phyloP scores from a whole-genome alignment of 2,888 invertebrate genomes.

The Pandemis corylana region DNA sequence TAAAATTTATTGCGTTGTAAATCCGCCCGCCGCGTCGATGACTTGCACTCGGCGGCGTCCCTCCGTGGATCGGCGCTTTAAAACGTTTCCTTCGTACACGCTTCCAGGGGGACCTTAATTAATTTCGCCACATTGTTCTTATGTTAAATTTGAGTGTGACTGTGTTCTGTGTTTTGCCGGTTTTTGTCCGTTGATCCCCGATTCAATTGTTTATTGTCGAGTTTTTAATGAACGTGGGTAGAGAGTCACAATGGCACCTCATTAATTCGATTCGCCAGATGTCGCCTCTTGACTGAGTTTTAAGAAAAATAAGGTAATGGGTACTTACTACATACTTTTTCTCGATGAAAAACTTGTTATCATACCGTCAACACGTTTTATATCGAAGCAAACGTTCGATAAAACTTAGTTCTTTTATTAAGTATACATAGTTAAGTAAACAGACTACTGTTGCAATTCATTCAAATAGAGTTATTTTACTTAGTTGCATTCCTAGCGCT shows the following conservation, averaged over 20 bases:
- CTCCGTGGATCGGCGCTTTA: constrained; percentile 64
- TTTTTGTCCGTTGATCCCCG: constrained; percentile 56
- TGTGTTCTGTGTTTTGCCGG: constrained; percentile 52
- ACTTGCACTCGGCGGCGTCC: constrained; percentile 70
- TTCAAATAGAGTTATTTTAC: constrained; percentile 8
- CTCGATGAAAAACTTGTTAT: neutral
- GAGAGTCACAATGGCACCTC: constrained; percentile 23
- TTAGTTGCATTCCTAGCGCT: constrained; percentile 19
- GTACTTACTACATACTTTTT: neutral
- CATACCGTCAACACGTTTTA: neutral
- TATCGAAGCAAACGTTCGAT: neutral
- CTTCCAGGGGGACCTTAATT: constrained; percentile 76
- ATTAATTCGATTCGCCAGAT: constrained; percentile 17
- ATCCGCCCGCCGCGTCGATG: constrained; percentile 69
- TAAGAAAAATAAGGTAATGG: constrained; percentile 6
- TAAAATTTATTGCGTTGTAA: constrained; percentile 78
- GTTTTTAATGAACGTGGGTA: constrained; percentile 42
- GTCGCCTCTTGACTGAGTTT: constrained; percentile 13
- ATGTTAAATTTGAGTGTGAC: constrained; percentile 69
- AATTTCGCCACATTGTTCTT: constrained; percentile 73
- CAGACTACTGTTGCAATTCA: constrained; percentile 1
- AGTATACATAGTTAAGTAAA: neutral
- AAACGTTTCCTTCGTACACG: constrained; percentile 65
- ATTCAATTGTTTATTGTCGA: constrained; percentile 43
- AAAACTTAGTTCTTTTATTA: neutral